These are phyloP conservation scores for Neosilurus mollespiculum DNA, from an alignment of 2,797 vertebrate species.

Conservation along the genomic window DNA sequence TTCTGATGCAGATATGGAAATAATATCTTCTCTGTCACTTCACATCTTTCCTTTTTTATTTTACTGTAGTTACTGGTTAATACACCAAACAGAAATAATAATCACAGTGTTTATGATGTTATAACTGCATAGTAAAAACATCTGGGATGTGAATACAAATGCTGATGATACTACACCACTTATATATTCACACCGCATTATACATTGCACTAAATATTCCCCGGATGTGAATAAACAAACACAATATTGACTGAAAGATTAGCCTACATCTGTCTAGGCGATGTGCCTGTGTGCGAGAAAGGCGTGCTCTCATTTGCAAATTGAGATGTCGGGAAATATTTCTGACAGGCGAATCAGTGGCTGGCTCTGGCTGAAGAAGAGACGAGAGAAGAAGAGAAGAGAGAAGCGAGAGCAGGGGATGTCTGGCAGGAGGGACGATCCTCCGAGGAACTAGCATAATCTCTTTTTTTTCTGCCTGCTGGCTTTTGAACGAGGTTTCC, in stretches of 20 bases:
- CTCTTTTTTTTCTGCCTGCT: slow-evolving; percentile 85
- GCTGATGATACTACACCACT: not conserved
- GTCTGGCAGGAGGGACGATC: slow-evolving; percentile 81
- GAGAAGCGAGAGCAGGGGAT: slow-evolving; percentile 43
- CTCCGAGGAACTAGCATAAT: slow-evolving; percentile 81
- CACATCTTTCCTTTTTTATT: not conserved
- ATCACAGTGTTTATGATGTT: not conserved
- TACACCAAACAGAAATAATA: not conserved
- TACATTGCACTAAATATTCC: slow-evolving; percentile 12
- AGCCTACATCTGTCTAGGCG: slow-evolving; percentile 45
- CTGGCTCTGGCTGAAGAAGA: slow-evolving; percentile 80
- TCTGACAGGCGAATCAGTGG: slow-evolving; percentile 85
- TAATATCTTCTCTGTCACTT: no score
- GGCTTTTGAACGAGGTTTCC: slow-evolving; percentile 78
- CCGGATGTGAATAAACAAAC: slow-evolving; percentile 25
- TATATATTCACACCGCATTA: not conserved
- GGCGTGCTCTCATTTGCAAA: slow-evolving; percentile 85
- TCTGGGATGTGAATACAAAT: not conserved
- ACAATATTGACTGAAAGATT: slow-evolving; percentile 46
- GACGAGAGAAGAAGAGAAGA: slow-evolving; percentile 62
- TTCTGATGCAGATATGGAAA: no score
- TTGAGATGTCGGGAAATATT: slow-evolving; percentile 85
- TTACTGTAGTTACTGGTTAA: not conserved
- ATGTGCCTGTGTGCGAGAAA: slow-evolving; percentile 56
- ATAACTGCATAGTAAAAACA: not conserved